A percentile compares a stretch with the other conserved stretches of the same genome.
Evolutionary conservation across 2,113 vertebrate species (phyloP).

Genomic region (Epinephelus cyanopodus): DNA sequence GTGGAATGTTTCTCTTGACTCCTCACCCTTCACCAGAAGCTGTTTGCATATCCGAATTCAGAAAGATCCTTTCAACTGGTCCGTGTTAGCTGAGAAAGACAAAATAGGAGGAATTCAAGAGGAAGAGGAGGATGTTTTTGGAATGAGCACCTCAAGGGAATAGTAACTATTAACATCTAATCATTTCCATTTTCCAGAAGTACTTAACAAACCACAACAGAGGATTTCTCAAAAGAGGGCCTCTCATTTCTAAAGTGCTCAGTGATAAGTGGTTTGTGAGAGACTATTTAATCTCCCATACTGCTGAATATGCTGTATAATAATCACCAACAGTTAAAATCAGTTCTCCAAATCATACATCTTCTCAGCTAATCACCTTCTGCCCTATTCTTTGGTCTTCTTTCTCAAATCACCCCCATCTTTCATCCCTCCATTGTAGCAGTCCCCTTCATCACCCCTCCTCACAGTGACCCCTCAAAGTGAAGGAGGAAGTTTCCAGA

Average conservation of each 20-base stretch:
- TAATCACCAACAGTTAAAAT: conserved; percentile 32
- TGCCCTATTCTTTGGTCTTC: not conserved
- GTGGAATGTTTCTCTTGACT: conserved; percentile 58
- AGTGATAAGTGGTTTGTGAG: conserved; percentile 23
- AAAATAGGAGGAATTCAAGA: conserved; percentile 8
- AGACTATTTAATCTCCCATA: conserved; percentile 24
- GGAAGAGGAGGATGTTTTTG: conserved; percentile 46
- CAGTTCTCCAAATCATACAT: not conserved
- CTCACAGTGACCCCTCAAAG: conserved; percentile 53
- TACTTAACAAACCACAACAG: conserved; percentile 26
- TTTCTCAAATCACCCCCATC: conserved; percentile 8
- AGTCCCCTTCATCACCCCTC: conserved; percentile 24
- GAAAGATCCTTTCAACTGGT: conserved; percentile 20
- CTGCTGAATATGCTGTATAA: conserved; percentile 24
- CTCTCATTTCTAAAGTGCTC: conserved; percentile 27
- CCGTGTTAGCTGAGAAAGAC: conserved; percentile 1
- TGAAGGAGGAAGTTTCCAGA: conserved; percentile 79
- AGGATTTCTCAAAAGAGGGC: conserved; percentile 14
- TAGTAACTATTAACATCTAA: conserved; percentile 45
- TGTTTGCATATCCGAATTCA: conserved; percentile 49
- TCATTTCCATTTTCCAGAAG: conserved; percentile 45
- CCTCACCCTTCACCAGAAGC: conserved; percentile 36
- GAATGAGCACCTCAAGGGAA: conserved; percentile 31
- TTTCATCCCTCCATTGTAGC: conserved; percentile 16
- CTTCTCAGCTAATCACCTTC: conserved; percentile 19